A percentile compares a stretch with the other conserved stretches of the same genome.
Conservation (phyloP, 2,888 invertebrate genomes). For the Eubasilissa splendida region DNA sequence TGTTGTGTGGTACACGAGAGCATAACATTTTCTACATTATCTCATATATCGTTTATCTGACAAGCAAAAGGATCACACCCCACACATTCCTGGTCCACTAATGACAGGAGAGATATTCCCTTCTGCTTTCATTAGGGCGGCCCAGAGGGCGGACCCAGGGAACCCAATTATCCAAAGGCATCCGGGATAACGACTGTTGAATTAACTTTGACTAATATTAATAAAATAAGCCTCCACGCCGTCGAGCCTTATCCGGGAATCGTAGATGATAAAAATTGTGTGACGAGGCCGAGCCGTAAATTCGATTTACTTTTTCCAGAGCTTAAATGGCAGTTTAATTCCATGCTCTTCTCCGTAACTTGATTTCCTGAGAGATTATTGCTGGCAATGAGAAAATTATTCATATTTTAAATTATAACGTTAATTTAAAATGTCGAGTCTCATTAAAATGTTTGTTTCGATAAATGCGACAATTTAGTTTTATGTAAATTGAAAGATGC, state of each 20-base stretch:
- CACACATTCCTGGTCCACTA: conserved; percentile 45
- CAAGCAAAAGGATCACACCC: conserved; percentile 35
- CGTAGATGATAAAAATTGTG: conserved; percentile 25
- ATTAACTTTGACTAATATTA: conserved; percentile 57
- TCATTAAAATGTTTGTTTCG: too few relatives aligned
- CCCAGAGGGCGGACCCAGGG: conserved; percentile 39
- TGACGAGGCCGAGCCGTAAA: conserved; percentile 17
- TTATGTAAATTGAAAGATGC: too few relatives aligned
- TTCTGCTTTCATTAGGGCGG: conserved; percentile 39
- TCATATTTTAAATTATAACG: conserved; percentile 7
- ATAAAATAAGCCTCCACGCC: conserved; percentile 51
- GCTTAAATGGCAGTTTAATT: conserved; percentile 17
- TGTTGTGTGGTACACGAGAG: background rate
- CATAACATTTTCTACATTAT: conserved; percentile 19
- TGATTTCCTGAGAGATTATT: conserved; percentile 30
- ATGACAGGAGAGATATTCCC: conserved; percentile 43
- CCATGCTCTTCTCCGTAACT: conserved; percentile 1
- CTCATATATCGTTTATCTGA: conserved; percentile 37
- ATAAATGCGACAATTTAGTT: too few relatives aligned
- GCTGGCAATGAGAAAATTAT: conserved; percentile 6
- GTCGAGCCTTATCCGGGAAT: conserved; percentile 12
- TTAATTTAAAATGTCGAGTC: background rate
- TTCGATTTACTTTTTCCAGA: conserved; percentile 28
- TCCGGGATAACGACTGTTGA: conserved; percentile 56
- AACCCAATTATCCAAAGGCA: conserved; percentile 53